Evolutionary conservation across 2,888 invertebrate genomes (phyloP).

Genomic region (Parnassius glacialis): DNA sequence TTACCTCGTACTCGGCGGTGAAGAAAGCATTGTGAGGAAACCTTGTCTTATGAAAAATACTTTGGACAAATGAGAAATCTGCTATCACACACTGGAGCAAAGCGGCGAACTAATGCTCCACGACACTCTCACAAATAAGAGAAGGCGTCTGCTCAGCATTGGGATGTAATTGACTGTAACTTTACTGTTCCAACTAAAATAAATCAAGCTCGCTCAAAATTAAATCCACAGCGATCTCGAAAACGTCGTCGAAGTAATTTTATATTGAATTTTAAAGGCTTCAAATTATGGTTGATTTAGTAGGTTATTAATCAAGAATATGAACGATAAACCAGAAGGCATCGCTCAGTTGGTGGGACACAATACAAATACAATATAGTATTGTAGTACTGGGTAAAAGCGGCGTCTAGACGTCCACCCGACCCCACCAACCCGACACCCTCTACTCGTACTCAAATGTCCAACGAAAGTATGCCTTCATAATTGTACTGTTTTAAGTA

Average conservation of each 20-base stretch:
- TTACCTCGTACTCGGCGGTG: too few species aligned
- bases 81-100: too few species aligned
- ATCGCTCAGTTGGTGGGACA: constrained; percentile 29
- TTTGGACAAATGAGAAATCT: too few species aligned
- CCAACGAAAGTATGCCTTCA: constrained; percentile 64
- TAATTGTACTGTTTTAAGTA: constrained; percentile 41
- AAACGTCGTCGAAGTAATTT: constrained; percentile 10
- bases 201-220: not conserved
- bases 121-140: too few species aligned
- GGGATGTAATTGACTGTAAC: too few species aligned
- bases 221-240: not conserved
- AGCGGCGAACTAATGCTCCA: too few species aligned
- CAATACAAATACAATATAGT: constrained; percentile 61
- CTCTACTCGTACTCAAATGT: constrained; percentile 43
- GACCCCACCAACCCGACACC: constrained; percentile 42
- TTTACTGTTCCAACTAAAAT: not conserved
- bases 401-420: constrained; percentile 73
- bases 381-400: constrained; percentile 36
- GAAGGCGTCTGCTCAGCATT: too few species aligned
- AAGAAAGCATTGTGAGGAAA: too few species aligned
- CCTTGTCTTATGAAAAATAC: too few species aligned
- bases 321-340: constrained; percentile 27
- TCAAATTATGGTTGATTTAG: constrained; percentile 42
- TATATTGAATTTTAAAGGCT: constrained; percentile 13
- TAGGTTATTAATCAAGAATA: constrained; percentile 34